A percentile compares a stretch with the other conserved stretches of the same genome.
Evolutionary conservation across 2,888 invertebrate species (phyloP).

Genomic region (Prosapia bicincta): DNA sequence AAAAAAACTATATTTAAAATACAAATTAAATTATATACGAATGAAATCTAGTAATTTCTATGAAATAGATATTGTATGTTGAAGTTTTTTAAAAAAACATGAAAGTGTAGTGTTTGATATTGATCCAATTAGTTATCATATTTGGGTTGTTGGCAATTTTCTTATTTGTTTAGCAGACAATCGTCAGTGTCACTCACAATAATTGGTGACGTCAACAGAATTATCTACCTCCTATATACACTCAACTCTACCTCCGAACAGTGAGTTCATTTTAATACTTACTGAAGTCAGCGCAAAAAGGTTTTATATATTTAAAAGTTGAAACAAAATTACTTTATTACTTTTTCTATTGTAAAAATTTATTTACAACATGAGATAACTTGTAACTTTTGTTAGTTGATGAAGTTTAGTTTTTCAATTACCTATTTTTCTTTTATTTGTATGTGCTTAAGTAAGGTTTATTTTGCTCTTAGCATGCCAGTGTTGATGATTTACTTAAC

Average conservation of each 20-base stretch:
- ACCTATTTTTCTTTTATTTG: too few relatives aligned
- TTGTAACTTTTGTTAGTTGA: too few relatives aligned
- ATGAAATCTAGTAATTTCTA: not conserved
- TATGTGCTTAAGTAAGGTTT: too few relatives aligned
- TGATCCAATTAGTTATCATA: not conserved
- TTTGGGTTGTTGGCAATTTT: not conserved
- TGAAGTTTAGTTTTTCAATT: too few relatives aligned
- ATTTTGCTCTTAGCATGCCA: too few relatives aligned
- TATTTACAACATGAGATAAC: conserved; percentile 4
- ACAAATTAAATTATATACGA: not conserved
- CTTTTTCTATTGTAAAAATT: conserved; percentile 2
- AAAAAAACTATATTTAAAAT: conserved; percentile 7
- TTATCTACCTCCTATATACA: conserved; percentile 29
- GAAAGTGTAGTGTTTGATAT: conserved; percentile 1
- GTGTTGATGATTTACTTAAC: too few relatives aligned
- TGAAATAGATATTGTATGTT: not conserved
- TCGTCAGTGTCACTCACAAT: conserved; percentile 2
- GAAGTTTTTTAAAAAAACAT: not conserved
- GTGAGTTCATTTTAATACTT: not conserved
- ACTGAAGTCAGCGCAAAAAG: conserved; percentile 5
- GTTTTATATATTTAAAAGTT: conserved; percentile 23
- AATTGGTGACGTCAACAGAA: conserved; percentile 1
- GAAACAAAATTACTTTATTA: conserved; percentile 18
- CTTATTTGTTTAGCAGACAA: conserved; percentile 3
- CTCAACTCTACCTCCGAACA: conserved; percentile 27